phyloP scores from a whole-genome alignment of 2,113 vertebrate genomes.

The Macquaria ambigua region DNA sequence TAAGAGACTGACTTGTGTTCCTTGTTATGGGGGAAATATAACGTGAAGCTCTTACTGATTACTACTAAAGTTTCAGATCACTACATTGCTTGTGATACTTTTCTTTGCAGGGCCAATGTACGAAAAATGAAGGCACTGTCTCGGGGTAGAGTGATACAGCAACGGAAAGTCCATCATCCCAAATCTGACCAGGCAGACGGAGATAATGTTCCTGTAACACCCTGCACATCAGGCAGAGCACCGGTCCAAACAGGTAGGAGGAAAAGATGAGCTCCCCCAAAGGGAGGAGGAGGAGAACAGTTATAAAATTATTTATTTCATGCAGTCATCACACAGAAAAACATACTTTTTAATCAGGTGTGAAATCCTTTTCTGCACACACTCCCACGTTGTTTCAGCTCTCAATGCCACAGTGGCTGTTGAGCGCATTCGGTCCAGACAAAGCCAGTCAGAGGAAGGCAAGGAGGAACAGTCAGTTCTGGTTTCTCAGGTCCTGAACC shows the following conservation, averaged over 20 bases:
- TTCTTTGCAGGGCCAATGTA: constrained; percentile 53
- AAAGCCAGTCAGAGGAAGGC: constrained; percentile 58
- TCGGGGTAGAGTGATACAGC: not conserved
- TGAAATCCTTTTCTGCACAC: not conserved
- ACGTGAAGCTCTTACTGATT: not conserved
- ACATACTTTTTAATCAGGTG: not conserved
- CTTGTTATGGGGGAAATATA: not conserved
- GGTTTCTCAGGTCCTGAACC: constrained; percentile 88
- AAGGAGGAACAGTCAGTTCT: constrained; percentile 58
- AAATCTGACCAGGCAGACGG: constrained; percentile 55
- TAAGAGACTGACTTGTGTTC: not conserved
- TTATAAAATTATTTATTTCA: not conserved
- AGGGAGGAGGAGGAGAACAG: not conserved
- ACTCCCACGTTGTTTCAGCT: constrained; percentile 75
- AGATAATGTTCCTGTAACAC: constrained; percentile 60
- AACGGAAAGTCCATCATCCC: constrained; percentile 1
- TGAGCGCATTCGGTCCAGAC: constrained; percentile 80
- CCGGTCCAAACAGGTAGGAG: constrained; percentile 82
- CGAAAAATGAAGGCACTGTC: constrained; percentile 55
- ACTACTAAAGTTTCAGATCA: not conserved
- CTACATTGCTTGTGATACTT: not conserved
- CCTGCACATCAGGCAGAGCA: constrained; percentile 56
- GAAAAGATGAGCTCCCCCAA: not conserved
- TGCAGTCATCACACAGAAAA: not conserved
- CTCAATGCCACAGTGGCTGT: constrained; percentile 89